Percentiles rank a stretch among this genome's conserved stretches.
These are phyloP conservation scores for Vannuccia rotundouncinata DNA, from an alignment of 2,888 invertebrate genomes.

Conservation along the genomic window DNA sequence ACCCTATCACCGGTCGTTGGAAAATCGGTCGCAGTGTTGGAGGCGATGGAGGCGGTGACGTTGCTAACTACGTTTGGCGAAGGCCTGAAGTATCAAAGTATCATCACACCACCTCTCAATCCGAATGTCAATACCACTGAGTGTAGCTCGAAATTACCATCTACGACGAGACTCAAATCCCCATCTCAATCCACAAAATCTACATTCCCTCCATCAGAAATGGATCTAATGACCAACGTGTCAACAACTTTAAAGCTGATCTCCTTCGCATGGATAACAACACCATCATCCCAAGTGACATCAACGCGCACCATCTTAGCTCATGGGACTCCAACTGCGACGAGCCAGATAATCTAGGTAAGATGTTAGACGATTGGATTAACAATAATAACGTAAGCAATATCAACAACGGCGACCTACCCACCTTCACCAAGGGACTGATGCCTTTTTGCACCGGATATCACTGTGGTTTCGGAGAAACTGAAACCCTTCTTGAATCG, in stretches of 20 bases:
- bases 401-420: background rate
- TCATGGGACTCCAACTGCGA: background rate
- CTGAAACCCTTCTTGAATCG: background rate
- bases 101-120: background rate
- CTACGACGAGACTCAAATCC: background rate
- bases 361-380: background rate
- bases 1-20: background rate
- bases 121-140: background rate
- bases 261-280: background rate
- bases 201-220: background rate
- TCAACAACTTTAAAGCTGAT: background rate
- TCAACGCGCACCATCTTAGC: background rate
- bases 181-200: background rate
- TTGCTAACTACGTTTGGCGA: background rate
- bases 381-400: background rate
- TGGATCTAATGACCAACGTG: background rate
- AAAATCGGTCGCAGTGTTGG: background rate
- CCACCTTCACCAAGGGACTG: background rate
- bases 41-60: background rate
- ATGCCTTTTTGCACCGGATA: background rate
- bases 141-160: background rate
- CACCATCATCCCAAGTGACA: background rate
- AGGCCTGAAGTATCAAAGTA: background rate
- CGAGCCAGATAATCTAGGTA: background rate
- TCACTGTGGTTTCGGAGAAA: background rate